Base-by-base conservation (phyloP, 2,113 vertebrate genomes). In the Pachyramphus minor region DNA sequence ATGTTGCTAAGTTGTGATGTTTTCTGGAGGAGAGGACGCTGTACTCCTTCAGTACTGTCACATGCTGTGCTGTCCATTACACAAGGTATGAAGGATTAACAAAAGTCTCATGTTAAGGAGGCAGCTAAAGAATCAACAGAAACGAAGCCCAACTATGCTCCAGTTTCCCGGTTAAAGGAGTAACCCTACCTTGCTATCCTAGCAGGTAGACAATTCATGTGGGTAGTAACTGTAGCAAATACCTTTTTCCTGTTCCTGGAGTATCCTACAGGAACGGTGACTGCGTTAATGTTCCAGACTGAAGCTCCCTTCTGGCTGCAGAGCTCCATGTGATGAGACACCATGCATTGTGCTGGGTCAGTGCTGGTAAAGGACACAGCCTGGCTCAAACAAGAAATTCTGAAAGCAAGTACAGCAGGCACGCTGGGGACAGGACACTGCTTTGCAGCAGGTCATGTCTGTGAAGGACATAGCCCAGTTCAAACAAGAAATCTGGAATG, bases 201-300 rank as follows among this genome's bases (percentile, higher is more conserved):
- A 23, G 3, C 22, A 41, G 31, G 20, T 21, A 56, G 6, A 9
- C 9, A 3, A 4, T 59, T 39, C 13, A 52, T 11, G 27, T 52
- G 14, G 10, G 2, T 12, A 17, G 4, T 7, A 31, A 9, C 14
- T 44, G 8, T 0, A 1, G 19, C 5, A 17, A 56, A 35, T 11
- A 42, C 1, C 1, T 23, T 82, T 59, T 52, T 49, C 19, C 41
- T 82, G 14, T 28, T 56, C 30, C 37, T 47, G 60, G 56, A 27
- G 11, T 9, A 8, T 10, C 2, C 5, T 45, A 20, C 31, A 72
- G 22, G 25, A 25, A 15, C 3, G 24, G 62, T 39, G 62, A 23
- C 19, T 15, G 21, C 12, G 25, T 3, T 27, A 30, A 42, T 19
- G 13, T 30, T 62, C 23, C 31, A 23, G 12, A 16, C 28, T 7